A percentile compares a stretch with the other conserved stretches of the same genome.
phyloP scores from a whole-genome alignment of 2,797 vertebrate genomes.

The Sebastes melanostomus region DNA sequence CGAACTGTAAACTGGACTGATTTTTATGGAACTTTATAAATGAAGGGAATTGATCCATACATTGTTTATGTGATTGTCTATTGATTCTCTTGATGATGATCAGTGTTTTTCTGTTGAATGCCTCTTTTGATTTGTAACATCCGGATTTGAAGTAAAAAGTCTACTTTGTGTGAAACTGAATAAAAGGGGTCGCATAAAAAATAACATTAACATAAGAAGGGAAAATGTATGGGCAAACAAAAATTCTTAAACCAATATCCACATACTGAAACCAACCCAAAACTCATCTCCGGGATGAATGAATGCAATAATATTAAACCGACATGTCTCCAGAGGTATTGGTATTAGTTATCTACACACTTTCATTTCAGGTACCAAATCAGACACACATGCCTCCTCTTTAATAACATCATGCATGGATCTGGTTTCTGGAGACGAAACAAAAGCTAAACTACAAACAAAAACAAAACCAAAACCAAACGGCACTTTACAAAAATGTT shows the following conservation, averaged over 20 bases:
- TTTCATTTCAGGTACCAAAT: conserved; percentile 61
- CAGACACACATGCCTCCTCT: conserved; percentile 59
- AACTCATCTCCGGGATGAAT: conserved; percentile 17
- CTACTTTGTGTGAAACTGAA: conserved; percentile 16
- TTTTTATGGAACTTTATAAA: conserved; percentile 21
- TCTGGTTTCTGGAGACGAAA: conserved; percentile 68
- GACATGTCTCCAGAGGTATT: conserved; percentile 54
- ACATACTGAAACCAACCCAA: conserved; percentile 41
- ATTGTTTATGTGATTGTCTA: conserved; percentile 66
- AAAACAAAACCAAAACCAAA: conserved; percentile 55
- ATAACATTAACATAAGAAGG: conserved; percentile 19
- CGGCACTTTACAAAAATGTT: conserved; percentile 78
- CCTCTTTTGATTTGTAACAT: not conserved
- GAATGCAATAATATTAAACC: conserved; percentile 36
- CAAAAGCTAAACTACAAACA: conserved; percentile 41
- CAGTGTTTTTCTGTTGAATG: conserved; percentile 25
- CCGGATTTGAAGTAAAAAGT: conserved; percentile 9
- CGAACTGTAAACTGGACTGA: conserved; percentile 29
- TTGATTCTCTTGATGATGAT: conserved; percentile 34
- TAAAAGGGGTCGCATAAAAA: conserved; percentile 13
- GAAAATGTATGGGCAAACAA: conserved; percentile 2
- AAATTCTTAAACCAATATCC: conserved; percentile 32
- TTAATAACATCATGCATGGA: conserved; percentile 69
- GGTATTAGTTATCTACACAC: conserved; percentile 65
- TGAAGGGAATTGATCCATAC: conserved; percentile 11